Conservation (phyloP, 1,140 invertebrate genomes). For the Lepidurus couesii region DNA sequence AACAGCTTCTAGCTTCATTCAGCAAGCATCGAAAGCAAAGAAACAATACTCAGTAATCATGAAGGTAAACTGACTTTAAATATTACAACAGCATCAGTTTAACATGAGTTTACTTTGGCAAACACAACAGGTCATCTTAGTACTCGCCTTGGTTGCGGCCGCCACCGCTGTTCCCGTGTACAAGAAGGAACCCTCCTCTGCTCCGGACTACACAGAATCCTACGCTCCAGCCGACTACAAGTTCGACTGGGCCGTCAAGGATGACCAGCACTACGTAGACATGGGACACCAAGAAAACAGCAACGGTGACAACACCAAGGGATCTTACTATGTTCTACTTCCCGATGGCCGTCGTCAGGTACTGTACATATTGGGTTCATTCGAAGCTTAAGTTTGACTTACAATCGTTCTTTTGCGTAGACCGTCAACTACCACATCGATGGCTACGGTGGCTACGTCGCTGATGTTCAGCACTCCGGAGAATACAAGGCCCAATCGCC, state of each 20-base stretch:
- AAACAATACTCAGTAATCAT: no score
- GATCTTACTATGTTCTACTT: slow-evolving; percentile 39
- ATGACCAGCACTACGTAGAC: slow-evolving; percentile 44
- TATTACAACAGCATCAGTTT: no score
- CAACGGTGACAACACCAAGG: slow-evolving; percentile 37
- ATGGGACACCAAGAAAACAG: slow-evolving; percentile 38
- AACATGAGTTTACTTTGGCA: background rate
- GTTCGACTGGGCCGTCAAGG: slow-evolving; percentile 39
- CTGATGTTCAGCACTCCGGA: slow-evolving; percentile 22
- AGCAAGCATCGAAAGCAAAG: no score
- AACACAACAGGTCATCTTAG: background rate
- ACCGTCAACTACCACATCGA: slow-evolving; percentile 42
- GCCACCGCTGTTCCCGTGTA: background rate
- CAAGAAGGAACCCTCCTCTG: background rate
- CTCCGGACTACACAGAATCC: slow-evolving; percentile 21
- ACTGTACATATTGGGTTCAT: no score
- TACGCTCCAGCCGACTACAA: slow-evolving; percentile 36
- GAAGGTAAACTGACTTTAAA: no score
- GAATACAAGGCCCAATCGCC: no score
- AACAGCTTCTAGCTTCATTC: no score
- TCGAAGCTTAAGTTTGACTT: no score
- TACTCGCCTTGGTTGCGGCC: background rate
- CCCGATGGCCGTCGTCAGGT: slow-evolving; percentile 39
- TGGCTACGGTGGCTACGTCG: slow-evolving; percentile 56
- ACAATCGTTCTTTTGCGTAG: background rate